Conservation (phyloP, 1,140 invertebrate genomes). For the Branchinecta lynchi region DNA sequence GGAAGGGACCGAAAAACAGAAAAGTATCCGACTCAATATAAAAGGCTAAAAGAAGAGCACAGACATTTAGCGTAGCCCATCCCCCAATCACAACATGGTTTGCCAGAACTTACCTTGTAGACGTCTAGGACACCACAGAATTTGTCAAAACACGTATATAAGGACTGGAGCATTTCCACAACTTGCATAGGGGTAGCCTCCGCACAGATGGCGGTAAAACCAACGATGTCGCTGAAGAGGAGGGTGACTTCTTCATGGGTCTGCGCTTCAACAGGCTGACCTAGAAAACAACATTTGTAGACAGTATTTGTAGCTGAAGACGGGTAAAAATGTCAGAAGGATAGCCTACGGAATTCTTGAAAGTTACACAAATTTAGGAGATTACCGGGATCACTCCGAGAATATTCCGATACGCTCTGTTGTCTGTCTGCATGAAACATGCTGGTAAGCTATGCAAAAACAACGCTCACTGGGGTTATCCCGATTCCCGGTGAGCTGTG, state of each 20-base stretch:
- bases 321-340: no score
- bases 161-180: slow-evolving; percentile 76
- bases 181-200: slow-evolving; percentile 84
- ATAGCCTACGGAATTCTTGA: no score
- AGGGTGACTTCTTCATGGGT: slow-evolving; percentile 81
- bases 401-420: no score
- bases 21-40: neutral
- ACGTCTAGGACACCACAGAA: slow-evolving; percentile 78
- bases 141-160: slow-evolving; percentile 81
- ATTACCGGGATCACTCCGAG: no score
- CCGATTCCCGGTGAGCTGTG: no score
- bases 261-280: slow-evolving; percentile 74
- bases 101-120: slow-evolving; percentile 74
- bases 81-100: slow-evolving; percentile 13
- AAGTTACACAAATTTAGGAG: no score
- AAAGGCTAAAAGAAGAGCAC: slow-evolving; percentile 13
- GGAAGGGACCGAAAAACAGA: neutral
- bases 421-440: no score
- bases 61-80: neutral
- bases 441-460: no score
- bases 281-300: slow-evolving; percentile 34
- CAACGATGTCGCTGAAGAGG: slow-evolving; percentile 86
- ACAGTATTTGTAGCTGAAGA: neutral
- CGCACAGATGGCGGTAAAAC: slow-evolving; percentile 85
- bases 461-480: no score